Conservation (phyloP, 2,888 invertebrate genomes). For the Endotricha flammealis region DNA sequence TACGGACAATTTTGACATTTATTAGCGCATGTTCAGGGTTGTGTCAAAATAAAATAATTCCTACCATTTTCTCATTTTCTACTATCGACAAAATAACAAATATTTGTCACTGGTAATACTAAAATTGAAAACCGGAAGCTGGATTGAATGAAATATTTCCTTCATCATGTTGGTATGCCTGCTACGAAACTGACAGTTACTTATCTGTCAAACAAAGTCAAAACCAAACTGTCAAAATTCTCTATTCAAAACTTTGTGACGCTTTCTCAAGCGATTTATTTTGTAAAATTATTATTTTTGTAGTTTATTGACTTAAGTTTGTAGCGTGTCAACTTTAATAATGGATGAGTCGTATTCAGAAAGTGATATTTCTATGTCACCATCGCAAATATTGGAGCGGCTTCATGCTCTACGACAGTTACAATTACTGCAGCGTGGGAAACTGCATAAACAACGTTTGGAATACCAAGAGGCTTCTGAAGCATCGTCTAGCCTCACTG, state of each 20-base stretch:
- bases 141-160: too few relatives aligned
- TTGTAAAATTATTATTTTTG: not conserved
- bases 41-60: slow-evolving; percentile 7
- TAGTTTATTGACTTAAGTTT: not conserved
- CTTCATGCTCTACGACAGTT: slow-evolving; percentile 60
- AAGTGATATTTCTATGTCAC: slow-evolving; percentile 60
- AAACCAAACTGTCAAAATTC: not conserved
- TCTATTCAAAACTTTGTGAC: slow-evolving; percentile 1
- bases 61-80: not conserved
- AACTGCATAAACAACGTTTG: slow-evolving; percentile 61
- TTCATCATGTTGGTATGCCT: too few relatives aligned
- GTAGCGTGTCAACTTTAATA: not conserved
- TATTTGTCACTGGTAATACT: too few relatives aligned
- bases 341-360: slow-evolving; percentile 64
- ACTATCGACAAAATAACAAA: too few relatives aligned
- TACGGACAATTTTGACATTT: slow-evolving; percentile 70
- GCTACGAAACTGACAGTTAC: too few relatives aligned
- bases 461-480: slow-evolving; percentile 53
- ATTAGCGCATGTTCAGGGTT: slow-evolving; percentile 39
- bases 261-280: too few relatives aligned
- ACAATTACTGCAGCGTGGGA: slow-evolving; percentile 63
- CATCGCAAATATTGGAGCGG: slow-evolving; percentile 62
- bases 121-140: too few relatives aligned
- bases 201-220: too few relatives aligned
- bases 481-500: slow-evolving; percentile 53